Evolutionary conservation across 1,140 invertebrate genomes (phyloP).

Genomic region (Drosophila setifemur): DNA sequence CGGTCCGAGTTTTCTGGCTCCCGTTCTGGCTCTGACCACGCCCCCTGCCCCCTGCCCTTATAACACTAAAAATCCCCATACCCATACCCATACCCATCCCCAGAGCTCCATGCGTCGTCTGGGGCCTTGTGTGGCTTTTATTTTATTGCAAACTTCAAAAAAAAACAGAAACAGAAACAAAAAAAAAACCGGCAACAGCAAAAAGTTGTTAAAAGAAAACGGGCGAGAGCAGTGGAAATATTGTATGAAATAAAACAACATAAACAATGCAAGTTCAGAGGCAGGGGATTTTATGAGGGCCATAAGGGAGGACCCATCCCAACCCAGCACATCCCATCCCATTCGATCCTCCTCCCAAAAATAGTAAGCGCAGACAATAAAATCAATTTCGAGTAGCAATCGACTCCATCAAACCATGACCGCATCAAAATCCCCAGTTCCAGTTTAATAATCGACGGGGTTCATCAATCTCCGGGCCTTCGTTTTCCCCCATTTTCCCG

Average conservation of each 20-base stretch:
- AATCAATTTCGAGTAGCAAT: conserved; percentile 25
- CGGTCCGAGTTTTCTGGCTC: conserved; percentile 16
- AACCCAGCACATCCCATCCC: too few relatives aligned
- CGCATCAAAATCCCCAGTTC: conserved; percentile 29
- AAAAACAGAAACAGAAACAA: conserved; percentile 19
- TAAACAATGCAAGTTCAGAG: conserved; percentile 6
- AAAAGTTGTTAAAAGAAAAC: conserved; percentile 46
- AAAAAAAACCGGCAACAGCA: not conserved
- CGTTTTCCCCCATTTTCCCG: too few relatives aligned
- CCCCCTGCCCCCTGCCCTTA: not conserved
- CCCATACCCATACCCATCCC: too few relatives aligned
- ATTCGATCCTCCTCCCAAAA: too few relatives aligned
- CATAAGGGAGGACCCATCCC: too few relatives aligned
- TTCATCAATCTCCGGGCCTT: conserved; percentile 25
- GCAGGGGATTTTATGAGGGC: too few relatives aligned
- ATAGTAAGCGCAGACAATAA: conserved; percentile 3
- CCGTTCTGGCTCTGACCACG: not conserved
- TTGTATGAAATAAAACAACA: conserved; percentile 36
- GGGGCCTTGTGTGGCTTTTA: conserved; percentile 52
- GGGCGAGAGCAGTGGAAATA: conserved; percentile 18
- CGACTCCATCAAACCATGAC: conserved; percentile 35
- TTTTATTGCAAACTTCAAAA: conserved; percentile 59
- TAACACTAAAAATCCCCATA: too few relatives aligned
- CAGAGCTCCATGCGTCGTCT: conserved; percentile 15
- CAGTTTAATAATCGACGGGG: conserved; percentile 41